phyloP scores from a whole-genome alignment of 2,888 invertebrate species.

The Eupithecia subfuscata region DNA sequence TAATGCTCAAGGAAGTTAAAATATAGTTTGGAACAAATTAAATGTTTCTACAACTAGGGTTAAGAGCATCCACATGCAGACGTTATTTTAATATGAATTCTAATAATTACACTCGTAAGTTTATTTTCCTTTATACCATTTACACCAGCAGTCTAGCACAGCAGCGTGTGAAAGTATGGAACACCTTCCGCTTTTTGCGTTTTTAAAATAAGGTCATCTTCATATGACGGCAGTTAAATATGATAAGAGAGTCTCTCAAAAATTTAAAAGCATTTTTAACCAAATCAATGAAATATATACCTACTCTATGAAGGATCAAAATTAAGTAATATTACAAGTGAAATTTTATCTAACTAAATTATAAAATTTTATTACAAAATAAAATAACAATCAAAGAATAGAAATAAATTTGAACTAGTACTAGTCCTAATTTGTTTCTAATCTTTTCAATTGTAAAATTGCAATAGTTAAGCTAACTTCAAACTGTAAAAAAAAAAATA shows the following conservation, averaged over 20 bases:
- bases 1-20: too few species aligned
- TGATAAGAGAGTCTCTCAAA: background rate
- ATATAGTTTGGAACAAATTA: background rate
- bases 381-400: too few species aligned
- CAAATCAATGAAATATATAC: background rate
- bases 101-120: constrained; percentile 3
- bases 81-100: background rate
- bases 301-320: background rate
- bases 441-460: too few species aligned
- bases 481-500: too few species aligned
- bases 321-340: background rate
- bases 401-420: too few species aligned
- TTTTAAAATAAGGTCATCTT: background rate
- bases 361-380: too few species aligned
- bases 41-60: background rate
- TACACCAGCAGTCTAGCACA: background rate
- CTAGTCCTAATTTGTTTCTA: too few species aligned
- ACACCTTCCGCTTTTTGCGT: background rate
- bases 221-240: background rate
- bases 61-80: background rate
- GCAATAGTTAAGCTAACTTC: too few species aligned
- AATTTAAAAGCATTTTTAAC: background rate
- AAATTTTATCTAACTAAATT: background rate
- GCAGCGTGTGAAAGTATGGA: constrained; percentile 2
- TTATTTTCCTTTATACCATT: constrained; percentile 10